Evolutionary conservation across 2,888 invertebrate species (phyloP).

Genomic region (Meloe dianella): DNA sequence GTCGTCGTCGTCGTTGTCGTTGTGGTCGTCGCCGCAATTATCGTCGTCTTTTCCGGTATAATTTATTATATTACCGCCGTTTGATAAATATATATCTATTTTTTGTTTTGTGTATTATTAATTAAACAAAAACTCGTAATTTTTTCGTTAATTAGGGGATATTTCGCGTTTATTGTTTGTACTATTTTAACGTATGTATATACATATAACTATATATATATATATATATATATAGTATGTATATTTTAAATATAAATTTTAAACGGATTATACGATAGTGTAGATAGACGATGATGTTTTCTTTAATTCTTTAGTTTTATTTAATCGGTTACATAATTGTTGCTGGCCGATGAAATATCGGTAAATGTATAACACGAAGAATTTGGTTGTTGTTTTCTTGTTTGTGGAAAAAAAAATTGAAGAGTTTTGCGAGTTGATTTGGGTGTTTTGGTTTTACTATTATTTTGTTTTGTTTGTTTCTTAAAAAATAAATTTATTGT

Average conservation of each 20-base stretch:
- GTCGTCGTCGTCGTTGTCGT: neutral
- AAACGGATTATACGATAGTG: too few relatives aligned
- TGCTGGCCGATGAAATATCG: slow-evolving; percentile 56
- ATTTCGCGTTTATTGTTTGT: slow-evolving; percentile 56
- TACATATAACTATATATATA: too few relatives aligned
- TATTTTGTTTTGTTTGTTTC: neutral
- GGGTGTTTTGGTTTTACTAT: neutral
- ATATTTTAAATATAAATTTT: too few relatives aligned
- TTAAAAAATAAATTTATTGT: slow-evolving; percentile 53
- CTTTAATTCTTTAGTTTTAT: slow-evolving; percentile 39
- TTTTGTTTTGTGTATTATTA: too few relatives aligned
- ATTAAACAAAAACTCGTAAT: slow-evolving; percentile 42
- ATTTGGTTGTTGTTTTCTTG: neutral
- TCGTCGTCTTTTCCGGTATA: slow-evolving; percentile 44
- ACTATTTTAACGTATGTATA: slow-evolving; percentile 57
- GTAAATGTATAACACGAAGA: slow-evolving; percentile 53
- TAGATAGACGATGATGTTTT: slow-evolving; percentile 48
- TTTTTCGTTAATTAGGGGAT: slow-evolving; percentile 49
- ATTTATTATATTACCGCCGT: neutral
- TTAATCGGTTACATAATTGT: slow-evolving; percentile 59
- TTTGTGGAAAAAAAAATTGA: slow-evolving; percentile 41
- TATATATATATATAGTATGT: too few relatives aligned
- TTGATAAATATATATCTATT: too few relatives aligned
- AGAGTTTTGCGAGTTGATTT: neutral
- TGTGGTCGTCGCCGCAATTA: neutral